Base-by-base conservation (phyloP, 2,888 invertebrate species). In the Pyralis farinalis region DNA sequence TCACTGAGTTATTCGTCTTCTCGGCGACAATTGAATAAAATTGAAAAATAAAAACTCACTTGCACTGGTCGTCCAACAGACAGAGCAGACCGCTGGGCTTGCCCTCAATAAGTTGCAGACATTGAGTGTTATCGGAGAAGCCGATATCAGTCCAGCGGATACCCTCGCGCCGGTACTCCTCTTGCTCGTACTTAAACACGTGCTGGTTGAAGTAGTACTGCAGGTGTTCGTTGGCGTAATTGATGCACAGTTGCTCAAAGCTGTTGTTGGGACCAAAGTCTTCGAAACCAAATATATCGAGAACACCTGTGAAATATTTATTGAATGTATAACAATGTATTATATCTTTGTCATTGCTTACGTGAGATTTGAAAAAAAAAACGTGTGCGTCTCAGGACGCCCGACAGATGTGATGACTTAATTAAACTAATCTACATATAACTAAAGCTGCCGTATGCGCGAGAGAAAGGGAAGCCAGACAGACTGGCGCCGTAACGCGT, bases 191-290 rank as follows among this genome's bases (percentile, higher is more conserved):
- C 85, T 98, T 97, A 88, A 98, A 98, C 58, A 98, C 98, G 76
- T 98, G 98, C 82, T 98, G 97, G 90, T 98, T 98, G 90, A 98
- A 98, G 80, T 98, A 98, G 81, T 97, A 96, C 86, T 98, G 98
- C 37, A 98, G 91, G 81, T 98, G 97, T 81, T 98, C 98, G 79
- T 98, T 98, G 10, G 98, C 98, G 80, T 97, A 98, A 90, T 98
- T 98, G 61, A 98, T 98, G 83, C 98, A 98, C 56, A 98, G 92
- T 84, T 98, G 98, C 80, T 98, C 98, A 79, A 98, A 98, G 77
- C 97, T 97, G 83, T 96, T 96, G 79, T 93, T 93, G 42, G 93
- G 91, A 44, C 95, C 96, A 72, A 98, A 98, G 85, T 98, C 98
- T 79, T 98, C 98, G 85, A 98, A 98, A 12, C 98, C 98, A 85